Base-by-base conservation (phyloP, 2,888 invertebrate species). In the Pandemis corylana region DNA sequence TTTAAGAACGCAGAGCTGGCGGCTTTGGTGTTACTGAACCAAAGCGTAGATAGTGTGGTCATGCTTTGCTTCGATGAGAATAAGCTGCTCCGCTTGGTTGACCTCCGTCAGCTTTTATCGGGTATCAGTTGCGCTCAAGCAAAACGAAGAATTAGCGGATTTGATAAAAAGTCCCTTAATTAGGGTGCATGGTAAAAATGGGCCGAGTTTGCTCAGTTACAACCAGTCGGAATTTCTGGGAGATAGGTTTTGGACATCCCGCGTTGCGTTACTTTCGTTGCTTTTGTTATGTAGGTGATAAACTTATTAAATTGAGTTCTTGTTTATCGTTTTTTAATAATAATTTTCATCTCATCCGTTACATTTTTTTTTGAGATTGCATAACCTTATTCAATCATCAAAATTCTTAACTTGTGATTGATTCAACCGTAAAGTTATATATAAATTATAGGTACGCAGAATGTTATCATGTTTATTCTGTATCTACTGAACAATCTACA, bases 111-210 rank as follows among this genome's bases (percentile, higher is more conserved):
- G 56, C 0, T 20, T 7, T 20, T 56, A 56, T 56, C 56, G 20
- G 56, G 4, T 20, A 56, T 56, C 20, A 56, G 56, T 10, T 56
- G 56, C 56, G 9, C 20, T 56, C 56, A 56, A 56, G 56, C 56
- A 20, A 56, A 56, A 20, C 56, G 56, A 56, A 7, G 56, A 56
- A 56, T 56, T 56, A 56, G 56, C 56, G 9, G 20, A 56, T 51
- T 10, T 20, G 56, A 56, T 56, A 56, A 56, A 13, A 20, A 56
- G 56, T 10, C 7, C 56, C 20, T 15, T 56, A 7, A 20, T 20
- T 56, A 20, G 9, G 9, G 20, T 10, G 9, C 56, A n/a, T 9
- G 56, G 56, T 15, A 20, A 20, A 56, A 56, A 20, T 56, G 9
- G 20, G 56, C 20, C 56, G 20, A 56, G 56, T 56, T 15, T 20